Evolutionary conservation across 1,140 invertebrate species (phyloP).

Genomic region (Drosophila tropicalis): DNA sequence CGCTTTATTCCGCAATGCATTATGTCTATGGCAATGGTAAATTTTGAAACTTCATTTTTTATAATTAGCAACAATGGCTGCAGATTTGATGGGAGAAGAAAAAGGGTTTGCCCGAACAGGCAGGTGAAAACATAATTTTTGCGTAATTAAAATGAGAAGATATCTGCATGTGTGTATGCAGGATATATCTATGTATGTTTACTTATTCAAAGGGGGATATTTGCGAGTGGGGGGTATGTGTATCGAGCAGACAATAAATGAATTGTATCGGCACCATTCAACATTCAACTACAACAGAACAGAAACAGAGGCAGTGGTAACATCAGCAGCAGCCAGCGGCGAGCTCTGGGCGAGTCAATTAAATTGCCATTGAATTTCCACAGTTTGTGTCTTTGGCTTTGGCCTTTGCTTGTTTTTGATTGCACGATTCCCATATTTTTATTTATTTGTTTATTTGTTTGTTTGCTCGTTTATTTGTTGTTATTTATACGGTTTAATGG

Average conservation of each 20-base stretch:
- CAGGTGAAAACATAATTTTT: slow-evolving; percentile 64
- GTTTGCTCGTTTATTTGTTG: slow-evolving; percentile 52
- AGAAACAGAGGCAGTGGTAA: neutral
- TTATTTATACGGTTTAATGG: slow-evolving; percentile 73
- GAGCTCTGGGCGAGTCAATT: slow-evolving; percentile 53
- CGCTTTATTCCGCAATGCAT: slow-evolving; percentile 27
- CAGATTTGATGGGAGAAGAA: slow-evolving; percentile 22
- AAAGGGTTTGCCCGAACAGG: slow-evolving; percentile 3
- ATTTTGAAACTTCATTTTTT: slow-evolving; percentile 70
- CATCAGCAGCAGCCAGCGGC: neutral
- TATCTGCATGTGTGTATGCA: slow-evolving; percentile 31
- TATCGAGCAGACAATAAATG: slow-evolving; percentile 18
- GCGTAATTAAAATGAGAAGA: slow-evolving; percentile 67
- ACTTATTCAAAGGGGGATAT: slow-evolving; percentile 18
- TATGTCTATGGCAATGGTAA: slow-evolving; percentile 44
- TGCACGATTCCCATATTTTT: slow-evolving; percentile 37
- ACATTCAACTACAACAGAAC: neutral
- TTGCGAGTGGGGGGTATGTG: neutral
- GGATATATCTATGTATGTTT: slow-evolving; percentile 23
- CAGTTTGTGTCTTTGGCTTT: slow-evolving; percentile 51
- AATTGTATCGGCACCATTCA: slow-evolving; percentile 18
- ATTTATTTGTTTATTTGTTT: slow-evolving; percentile 42
- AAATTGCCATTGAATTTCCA: slow-evolving; percentile 54
- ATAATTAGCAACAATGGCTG: slow-evolving; percentile 53
- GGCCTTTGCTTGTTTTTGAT: slow-evolving; percentile 41